phyloP scores from a whole-genome alignment of 2,113 vertebrate genomes.

The Neopipo cinnamomea region DNA sequence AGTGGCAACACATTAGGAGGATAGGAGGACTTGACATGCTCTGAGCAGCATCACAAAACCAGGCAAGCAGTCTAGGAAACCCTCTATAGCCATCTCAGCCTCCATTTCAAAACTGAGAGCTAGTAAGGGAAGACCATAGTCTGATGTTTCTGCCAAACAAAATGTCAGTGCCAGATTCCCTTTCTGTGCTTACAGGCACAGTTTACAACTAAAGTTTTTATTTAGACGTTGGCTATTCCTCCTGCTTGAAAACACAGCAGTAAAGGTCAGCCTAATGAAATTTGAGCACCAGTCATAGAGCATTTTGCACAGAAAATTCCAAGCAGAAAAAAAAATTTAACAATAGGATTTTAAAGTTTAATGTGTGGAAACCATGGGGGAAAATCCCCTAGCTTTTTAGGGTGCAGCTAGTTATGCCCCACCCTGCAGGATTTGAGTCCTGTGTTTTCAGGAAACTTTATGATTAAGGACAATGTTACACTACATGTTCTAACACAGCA shows the following conservation, averaged over 20 bases:
- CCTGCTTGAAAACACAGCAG: neutral
- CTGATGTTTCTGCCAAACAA: neutral
- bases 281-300: neutral
- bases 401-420: neutral
- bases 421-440: neutral
- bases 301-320: neutral
- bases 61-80: neutral
- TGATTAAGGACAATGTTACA: neutral
- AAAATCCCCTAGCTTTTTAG: fast-evolving
- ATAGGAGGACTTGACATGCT: neutral
- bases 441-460: neutral
- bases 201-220: neutral
- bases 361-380: neutral
- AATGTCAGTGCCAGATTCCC: neutral
- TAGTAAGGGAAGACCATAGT: neutral
- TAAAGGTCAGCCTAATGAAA: neutral
- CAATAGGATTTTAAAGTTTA: neutral
- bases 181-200: neutral
- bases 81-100: neutral
- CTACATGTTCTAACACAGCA: neutral
- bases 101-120: neutral
- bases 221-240: neutral
- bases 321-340: neutral
- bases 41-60: neutral
- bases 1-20: neutral